A percentile compares a stretch with the other conserved stretches of the same genome.
These are phyloP conservation scores for Alouatta palliata DNA, from an alignment of 2,113 vertebrate species.

Conservation along the genomic window DNA sequence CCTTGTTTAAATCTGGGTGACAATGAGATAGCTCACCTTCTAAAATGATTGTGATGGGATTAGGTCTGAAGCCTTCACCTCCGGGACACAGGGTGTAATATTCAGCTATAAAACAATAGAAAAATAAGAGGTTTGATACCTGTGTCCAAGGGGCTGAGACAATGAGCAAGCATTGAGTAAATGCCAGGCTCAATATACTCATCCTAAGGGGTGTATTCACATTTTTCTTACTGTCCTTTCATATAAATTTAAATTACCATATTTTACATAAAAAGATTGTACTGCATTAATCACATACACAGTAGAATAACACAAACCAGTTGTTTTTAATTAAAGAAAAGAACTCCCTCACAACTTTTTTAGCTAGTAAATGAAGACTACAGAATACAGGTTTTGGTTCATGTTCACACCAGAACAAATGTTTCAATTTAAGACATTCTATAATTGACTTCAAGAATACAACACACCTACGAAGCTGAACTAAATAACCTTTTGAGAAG, in stretches of 20 bases:
- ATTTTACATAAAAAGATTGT: not conserved
- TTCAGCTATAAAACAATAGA: constrained; percentile 83
- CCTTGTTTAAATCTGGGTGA: not conserved
- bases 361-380: not conserved
- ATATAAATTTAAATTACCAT: not conserved
- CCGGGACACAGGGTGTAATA: constrained; percentile 92
- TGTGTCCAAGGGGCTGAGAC: not conserved
- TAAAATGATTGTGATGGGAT: constrained; percentile 91
- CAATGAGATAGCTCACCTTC: constrained; percentile 84
- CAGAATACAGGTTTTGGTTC: not conserved
- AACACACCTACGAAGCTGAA: not conserved
- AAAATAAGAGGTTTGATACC: not conserved
- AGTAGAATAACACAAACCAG: not conserved
- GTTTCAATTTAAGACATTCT: not conserved
- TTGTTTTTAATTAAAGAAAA: constrained; percentile 30
- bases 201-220: too few relatives aligned
- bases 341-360: not conserved
- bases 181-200: not conserved
- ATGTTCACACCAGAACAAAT: not conserved
- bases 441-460: not conserved
- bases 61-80: constrained; percentile 91
- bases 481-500: constrained; percentile 6
- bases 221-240: not conserved
- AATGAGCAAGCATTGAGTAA: not conserved
- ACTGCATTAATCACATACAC: not conserved